Evolutionary conservation across 2,113 vertebrate genomes (phyloP).

Genomic region (Scophthalmus maximus): DNA sequence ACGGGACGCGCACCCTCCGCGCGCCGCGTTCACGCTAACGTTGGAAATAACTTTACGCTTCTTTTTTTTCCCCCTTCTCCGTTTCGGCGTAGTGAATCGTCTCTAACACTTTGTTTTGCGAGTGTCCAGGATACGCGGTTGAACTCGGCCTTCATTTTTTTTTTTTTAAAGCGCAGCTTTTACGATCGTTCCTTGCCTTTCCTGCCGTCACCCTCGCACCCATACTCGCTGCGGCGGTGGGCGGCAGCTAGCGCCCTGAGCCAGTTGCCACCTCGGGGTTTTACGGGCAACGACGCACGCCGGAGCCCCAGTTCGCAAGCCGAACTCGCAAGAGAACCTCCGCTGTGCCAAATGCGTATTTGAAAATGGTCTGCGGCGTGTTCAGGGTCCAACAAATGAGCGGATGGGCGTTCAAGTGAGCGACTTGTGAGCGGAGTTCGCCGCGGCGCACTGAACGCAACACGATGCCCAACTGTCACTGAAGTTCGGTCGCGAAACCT

Average conservation of each 20-base stretch:
- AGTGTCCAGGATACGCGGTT: background rate
- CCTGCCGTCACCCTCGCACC: no score
- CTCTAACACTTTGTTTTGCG: no score
- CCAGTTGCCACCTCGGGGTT: background rate
- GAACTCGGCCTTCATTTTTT: background rate
- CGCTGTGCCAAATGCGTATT: no score
- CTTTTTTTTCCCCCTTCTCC: no score
- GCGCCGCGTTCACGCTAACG: conserved; percentile 12
- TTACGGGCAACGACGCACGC: background rate
- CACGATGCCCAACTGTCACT: conserved; percentile 41
- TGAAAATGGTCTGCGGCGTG: accelerated
- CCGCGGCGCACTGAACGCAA: background rate
- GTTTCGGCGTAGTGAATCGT: no score
- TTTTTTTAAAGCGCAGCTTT: no score
- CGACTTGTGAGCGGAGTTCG: background rate
- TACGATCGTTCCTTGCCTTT: no score
- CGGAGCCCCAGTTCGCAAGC: background rate
- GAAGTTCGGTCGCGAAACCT: conserved; percentile 10
- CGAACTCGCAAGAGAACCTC: conserved; percentile 17
- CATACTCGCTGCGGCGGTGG: background rate
- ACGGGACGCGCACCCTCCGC: conserved; percentile 10
- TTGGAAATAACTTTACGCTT: no score
- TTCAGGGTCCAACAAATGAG: background rate
- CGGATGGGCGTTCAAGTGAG: accelerated
- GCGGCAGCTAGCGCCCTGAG: conserved; percentile 35